These are phyloP conservation scores for Leucania comma DNA, from an alignment of 2,888 invertebrate species.

Conservation along the genomic window DNA sequence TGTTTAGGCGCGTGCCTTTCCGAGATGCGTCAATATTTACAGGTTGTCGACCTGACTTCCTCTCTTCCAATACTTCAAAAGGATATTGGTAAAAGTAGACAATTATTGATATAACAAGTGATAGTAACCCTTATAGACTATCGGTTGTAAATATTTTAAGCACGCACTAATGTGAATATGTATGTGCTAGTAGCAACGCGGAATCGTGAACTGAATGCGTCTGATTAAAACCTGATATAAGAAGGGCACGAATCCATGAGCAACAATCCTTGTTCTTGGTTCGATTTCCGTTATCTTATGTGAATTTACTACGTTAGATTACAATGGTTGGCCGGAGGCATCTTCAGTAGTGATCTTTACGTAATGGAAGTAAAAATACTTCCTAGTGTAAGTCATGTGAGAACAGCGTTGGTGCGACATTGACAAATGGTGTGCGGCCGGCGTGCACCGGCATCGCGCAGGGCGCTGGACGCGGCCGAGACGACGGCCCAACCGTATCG, in stretches of 20 bases:
- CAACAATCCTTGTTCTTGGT: slow-evolving; percentile 80
- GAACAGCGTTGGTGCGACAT: slow-evolving; percentile 80
- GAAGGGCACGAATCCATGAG: slow-evolving; percentile 82
- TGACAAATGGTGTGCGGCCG: slow-evolving; percentile 80
- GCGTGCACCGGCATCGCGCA: slow-evolving; percentile 53
- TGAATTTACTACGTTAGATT: slow-evolving; percentile 85
- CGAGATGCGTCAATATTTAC: slow-evolving; percentile 86
- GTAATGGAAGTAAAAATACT: slow-evolving; percentile 84
- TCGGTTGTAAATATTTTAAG: slow-evolving; percentile 42
- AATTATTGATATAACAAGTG: slow-evolving; percentile 37
- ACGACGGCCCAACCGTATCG: slow-evolving; percentile 42
- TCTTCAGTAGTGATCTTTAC: slow-evolving; percentile 82
- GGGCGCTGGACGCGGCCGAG: slow-evolving; percentile 37
- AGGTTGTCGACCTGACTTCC: slow-evolving; percentile 83
- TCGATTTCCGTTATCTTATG: slow-evolving; percentile 83
- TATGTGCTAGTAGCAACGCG: slow-evolving; percentile 62
- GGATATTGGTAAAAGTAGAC: slow-evolving; percentile 69
- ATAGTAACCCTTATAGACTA: slow-evolving; percentile 27
- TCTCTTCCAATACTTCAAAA: slow-evolving; percentile 69
- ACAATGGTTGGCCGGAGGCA: slow-evolving; percentile 74
- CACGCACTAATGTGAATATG: slow-evolving; percentile 56
- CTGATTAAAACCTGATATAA: slow-evolving; percentile 77
- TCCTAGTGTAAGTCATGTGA: slow-evolving; percentile 81
- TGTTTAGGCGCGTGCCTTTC: slow-evolving; percentile 80
- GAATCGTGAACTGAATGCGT: slow-evolving; percentile 72